phyloP scores from a whole-genome alignment of 2,113 vertebrate genomes.

The Nyctibius bracteatus region DNA sequence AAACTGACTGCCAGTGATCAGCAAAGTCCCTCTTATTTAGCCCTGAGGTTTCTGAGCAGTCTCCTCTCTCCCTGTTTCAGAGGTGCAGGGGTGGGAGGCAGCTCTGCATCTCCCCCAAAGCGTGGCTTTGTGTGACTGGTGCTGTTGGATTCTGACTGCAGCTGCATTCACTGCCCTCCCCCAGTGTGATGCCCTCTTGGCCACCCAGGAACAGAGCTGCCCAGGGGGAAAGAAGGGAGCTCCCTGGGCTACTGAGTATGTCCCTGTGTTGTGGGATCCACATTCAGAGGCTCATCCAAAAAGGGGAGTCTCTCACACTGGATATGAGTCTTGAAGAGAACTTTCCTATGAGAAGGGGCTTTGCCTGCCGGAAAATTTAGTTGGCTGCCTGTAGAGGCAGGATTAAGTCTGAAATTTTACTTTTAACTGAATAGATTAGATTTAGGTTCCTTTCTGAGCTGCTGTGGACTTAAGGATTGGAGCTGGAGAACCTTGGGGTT shows the following conservation, averaged over 20 bases:
- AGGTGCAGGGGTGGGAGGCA: not conserved
- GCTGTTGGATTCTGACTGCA: not conserved
- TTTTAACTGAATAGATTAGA: not conserved
- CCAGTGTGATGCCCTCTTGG: not conserved
- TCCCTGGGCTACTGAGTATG: not conserved
- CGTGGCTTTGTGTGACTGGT: not conserved
- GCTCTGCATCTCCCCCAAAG: not conserved
- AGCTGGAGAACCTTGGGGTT: not conserved
- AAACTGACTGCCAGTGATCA: not conserved
- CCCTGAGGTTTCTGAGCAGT: not conserved
- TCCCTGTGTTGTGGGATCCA: not conserved
- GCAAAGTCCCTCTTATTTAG: not conserved
- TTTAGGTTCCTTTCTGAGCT: not conserved
- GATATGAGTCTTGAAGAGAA: not conserved
- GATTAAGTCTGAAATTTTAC: not conserved
- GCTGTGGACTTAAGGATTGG: not conserved
- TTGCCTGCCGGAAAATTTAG: not conserved
- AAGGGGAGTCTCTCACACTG: not conserved
- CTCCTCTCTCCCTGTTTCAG: not conserved
- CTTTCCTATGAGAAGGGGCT: not conserved
- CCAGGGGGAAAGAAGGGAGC: not conserved
- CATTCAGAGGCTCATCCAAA: not conserved
- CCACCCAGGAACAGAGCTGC: not conserved
- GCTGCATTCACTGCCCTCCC: not conserved
- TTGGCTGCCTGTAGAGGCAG: not conserved